Evolutionary conservation across 2,113 vertebrate genomes (phyloP).

Genomic region (Oreochromis niloticus): DNA sequence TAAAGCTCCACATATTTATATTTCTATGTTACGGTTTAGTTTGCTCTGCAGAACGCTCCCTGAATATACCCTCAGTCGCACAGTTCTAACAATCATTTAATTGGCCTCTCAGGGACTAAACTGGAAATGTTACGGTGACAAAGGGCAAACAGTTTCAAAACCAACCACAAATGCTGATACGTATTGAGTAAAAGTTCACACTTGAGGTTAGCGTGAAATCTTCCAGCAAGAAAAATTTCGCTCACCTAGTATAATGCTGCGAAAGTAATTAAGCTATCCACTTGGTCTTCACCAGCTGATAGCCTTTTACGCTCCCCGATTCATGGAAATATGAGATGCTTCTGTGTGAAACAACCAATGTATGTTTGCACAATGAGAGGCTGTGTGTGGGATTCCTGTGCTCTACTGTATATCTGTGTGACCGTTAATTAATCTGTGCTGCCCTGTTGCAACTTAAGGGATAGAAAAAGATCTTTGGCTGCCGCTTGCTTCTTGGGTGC

Average conservation of each 20-base stretch:
- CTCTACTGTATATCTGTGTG: neutral
- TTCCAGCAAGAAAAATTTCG: neutral
- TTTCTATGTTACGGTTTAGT: neutral
- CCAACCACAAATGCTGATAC: neutral
- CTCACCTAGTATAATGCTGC: neutral
- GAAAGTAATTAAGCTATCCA: constrained; percentile 3
- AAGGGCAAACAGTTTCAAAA: constrained; percentile 23
- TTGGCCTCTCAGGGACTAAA: constrained; percentile 42
- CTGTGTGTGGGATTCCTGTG: neutral
- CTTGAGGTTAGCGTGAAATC: neutral
- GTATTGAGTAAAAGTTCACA: neutral
- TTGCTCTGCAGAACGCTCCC: neutral
- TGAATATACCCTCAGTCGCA: neutral
- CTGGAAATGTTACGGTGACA: constrained; percentile 21
- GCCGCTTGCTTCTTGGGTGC: neutral
- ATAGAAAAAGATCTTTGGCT: neutral
- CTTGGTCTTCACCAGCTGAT: neutral
- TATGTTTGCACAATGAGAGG: neutral
- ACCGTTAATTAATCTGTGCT: constrained; percentile 23
- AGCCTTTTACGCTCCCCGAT: neutral
- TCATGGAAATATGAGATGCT: neutral
- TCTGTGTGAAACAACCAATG: neutral
- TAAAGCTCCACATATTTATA: neutral
- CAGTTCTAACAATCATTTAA: constrained; percentile 35
- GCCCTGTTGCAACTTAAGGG: neutral